Percentiles rank a stretch among this genome's conserved stretches.
Evolutionary conservation across 2,888 invertebrate species (phyloP).

Genomic region (Labia minor): DNA sequence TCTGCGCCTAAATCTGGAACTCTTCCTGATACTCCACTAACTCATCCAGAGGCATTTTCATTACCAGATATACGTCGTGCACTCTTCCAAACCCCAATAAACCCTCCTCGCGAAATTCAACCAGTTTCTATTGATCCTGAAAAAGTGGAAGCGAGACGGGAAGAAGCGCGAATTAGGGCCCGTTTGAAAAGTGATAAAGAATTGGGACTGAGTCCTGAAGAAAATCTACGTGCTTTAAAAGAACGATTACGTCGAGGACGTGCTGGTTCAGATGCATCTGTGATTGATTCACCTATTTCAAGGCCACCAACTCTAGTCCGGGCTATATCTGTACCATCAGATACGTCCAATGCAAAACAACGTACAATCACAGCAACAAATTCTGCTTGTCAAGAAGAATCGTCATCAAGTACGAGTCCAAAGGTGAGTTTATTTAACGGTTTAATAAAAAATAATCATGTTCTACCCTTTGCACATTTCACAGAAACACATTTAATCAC

Average conservation of each 20-base stretch:
- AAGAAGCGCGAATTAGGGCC: slow-evolving; percentile 52
- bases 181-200: slow-evolving; percentile 62
- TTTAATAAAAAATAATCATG: background rate
- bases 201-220: slow-evolving; percentile 58
- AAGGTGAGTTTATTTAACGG: background rate
- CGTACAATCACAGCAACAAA: background rate
- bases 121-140: slow-evolving; percentile 41
- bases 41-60: slow-evolving; percentile 36
- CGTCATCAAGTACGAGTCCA: background rate
- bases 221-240: slow-evolving; percentile 46
- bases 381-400: background rate
- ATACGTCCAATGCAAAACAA: background rate
- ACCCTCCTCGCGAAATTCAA: slow-evolving; percentile 40
- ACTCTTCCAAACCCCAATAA: slow-evolving; percentile 39
- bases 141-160: slow-evolving; percentile 48
- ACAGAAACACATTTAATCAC: background rate
- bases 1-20: background rate
- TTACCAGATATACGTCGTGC: slow-evolving; percentile 38
- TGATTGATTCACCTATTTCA: background rate
- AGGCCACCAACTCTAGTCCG: slow-evolving; percentile 1
- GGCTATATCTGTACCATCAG: background rate
- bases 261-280: background rate
- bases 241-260: slow-evolving; percentile 28
- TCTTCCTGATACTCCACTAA: slow-evolving; percentile 30
- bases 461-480: background rate